Evolutionary conservation across 2,888 invertebrate species (phyloP).

Genomic region (Zygogramma bicolorata): DNA sequence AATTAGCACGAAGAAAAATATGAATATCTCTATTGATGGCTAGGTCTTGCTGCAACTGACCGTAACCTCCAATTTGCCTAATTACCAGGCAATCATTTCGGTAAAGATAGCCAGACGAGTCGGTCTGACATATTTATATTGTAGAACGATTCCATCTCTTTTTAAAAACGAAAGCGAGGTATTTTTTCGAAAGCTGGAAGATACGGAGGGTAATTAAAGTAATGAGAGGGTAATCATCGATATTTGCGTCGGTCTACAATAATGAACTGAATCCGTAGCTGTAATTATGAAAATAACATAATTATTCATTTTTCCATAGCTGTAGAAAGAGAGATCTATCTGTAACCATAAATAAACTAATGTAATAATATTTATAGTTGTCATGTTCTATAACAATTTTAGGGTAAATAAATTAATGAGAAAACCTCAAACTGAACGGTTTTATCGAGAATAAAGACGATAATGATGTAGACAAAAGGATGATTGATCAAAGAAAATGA

Average conservation of each 20-base stretch:
- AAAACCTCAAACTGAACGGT: too few relatives aligned
- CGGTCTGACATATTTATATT: slow-evolving; percentile 11
- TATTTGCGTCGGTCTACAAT: neutral
- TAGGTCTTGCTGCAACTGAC: neutral
- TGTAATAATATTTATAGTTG: too few relatives aligned
- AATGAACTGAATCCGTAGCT: neutral
- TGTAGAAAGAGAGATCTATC: too few relatives aligned
- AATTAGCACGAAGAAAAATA: slow-evolving; percentile 12
- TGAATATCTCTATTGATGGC: neutral
- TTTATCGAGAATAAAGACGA: too few relatives aligned
- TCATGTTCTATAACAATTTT: too few relatives aligned
- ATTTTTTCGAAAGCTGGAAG: neutral
- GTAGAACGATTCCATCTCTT: neutral
- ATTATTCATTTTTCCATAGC: too few relatives aligned
- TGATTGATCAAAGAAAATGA: too few relatives aligned
- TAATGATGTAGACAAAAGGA: too few relatives aligned
- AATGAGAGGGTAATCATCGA: neutral
- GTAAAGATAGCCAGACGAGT: neutral
- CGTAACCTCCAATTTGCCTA: slow-evolving; percentile 21
- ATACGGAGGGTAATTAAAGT: slow-evolving; percentile 6
- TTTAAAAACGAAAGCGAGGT: neutral
- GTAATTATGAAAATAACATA: neutral
- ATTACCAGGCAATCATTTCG: slow-evolving; percentile 12
- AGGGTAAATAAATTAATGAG: too few relatives aligned
- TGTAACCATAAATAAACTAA: too few relatives aligned